Evolutionary conservation across 2,888 invertebrate species (phyloP), one percentile per base, ranked within the genome.

Genomic region (Caenorhabditis wallacei): DNA sequence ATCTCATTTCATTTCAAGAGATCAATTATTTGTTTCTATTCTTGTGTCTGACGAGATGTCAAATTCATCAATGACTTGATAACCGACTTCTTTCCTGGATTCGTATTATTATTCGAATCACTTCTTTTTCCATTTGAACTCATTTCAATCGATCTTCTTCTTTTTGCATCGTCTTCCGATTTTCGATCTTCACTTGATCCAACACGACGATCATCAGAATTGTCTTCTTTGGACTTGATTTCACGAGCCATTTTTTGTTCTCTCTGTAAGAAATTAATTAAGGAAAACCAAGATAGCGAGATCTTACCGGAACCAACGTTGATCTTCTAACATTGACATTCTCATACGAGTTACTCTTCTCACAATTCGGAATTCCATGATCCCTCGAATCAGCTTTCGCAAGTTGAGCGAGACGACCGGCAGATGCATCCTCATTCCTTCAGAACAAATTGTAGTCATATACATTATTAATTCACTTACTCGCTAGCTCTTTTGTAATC

Each of bases 331-430:
- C 48, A 10, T 11, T 24, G 11, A 83, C 40, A 64, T 70, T 70
- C 56, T 83, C 83, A 53, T 79, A 83, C 11, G 83, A 83, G 16
- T 69, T 83, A 40, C 79, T 79, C 72, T 83, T 79, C 64, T 83
- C 83, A 53, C 83, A 83, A 40, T 64, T 22, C 30, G 83, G 83
- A 57, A 83, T 83, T 18, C 59, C 71, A 40, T 75, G 63, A 54
- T 79, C 69, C 48, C 59, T 63, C n/a, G 16, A 22, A 8, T 79
- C 43, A 11, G 57, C 56, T 20, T 43, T 70, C 10, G 53, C 30
- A 2, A 75, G 54, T 22, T 68, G 51, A 4, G 79, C 71, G 0
- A 83, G 57, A 30, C 83, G 69, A 16, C 30, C 10, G 2, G 79
- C 64, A 11, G 69, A 26, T 2, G 54, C 18, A 26, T 82, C 78